Conservation (phyloP, 2,888 invertebrate genomes). For the Dorcus parallelipipedus region DNA sequence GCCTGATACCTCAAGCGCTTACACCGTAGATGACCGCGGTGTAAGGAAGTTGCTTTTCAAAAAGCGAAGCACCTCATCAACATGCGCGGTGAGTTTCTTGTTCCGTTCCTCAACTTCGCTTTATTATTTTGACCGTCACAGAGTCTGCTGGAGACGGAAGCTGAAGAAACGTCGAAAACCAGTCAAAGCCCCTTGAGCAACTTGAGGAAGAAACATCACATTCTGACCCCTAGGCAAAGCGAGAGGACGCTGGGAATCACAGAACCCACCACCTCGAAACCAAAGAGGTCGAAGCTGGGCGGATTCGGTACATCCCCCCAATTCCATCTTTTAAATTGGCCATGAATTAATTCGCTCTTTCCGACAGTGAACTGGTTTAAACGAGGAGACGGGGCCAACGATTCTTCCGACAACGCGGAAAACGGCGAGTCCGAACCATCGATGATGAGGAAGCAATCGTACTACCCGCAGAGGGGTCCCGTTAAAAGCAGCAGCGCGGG, state of each 20-base stretch:
- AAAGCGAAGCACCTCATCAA: conserved; percentile 84
- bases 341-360: neutral
- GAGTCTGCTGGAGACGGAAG: conserved; percentile 80
- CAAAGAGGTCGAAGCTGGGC: conserved; percentile 61
- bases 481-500: conserved; percentile 32
- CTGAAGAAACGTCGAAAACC: conserved; percentile 67
- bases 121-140: conserved; percentile 40
- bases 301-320: conserved; percentile 58
- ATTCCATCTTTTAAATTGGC: too few relatives aligned
- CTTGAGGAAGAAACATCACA: conserved; percentile 68
- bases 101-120: neutral
- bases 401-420: conserved; percentile 51
- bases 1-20: conserved; percentile 55
- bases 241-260: conserved; percentile 68
- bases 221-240: conserved; percentile 80
- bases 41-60: conserved; percentile 81
- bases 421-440: conserved; percentile 56
- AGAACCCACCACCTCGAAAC: conserved; percentile 49
- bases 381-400: conserved; percentile 52
- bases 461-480: conserved; percentile 43
- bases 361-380: conserved; percentile 57
- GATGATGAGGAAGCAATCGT: conserved; percentile 49
- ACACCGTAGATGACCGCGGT: conserved; percentile 70
- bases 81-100: conserved; percentile 65
- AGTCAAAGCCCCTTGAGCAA: conserved; percentile 79